Base-by-base conservation (phyloP, 2,797 vertebrate species). In the Cirrhinus molitorella region DNA sequence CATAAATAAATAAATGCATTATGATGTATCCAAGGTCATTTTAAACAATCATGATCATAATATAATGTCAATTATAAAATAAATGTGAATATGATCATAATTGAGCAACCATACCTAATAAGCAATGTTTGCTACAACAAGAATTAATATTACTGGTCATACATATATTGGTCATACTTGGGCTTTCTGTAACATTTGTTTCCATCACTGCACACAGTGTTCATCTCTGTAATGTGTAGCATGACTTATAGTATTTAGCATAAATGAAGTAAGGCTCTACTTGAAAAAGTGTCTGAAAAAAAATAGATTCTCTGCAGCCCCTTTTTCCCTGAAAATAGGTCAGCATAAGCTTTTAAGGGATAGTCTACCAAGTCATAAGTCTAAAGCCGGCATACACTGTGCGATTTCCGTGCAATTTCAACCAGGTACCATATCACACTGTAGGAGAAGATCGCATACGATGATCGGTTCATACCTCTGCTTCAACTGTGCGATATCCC, bases 241-340 rank as follows among this genome's bases (percentile, higher is more conserved):
- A 49, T 34, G 31, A 67, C 40, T 67, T 40, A 37, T 55, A 40
- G 31, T 4, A 7, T 34, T 53, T 68, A 31, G 9, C 17, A 19
- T 31, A 8, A 72, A 47, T 6, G 1, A 70, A 70, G 14, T 70
- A 40, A 70, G 14, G 3, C 23, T 70, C 13, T 45, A 25, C n/a
- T 47, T 47, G 14, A 17, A 16, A 47, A 16, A 37, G 12, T 57
- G 67, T 16, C 67, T 23, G 25, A 4, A n/a, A 23, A 25, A n/a
- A 67, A 14, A 1, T 4, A 43, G 6, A 16, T 47, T 17, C 40
- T 70, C 67, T 47, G 40, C 7, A 28, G 43, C 68, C 17, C n/a
- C 67, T 53, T 67, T 53, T 16, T 3, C 9, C 28, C 21, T 12
- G 65, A 68, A 55, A 80, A 79, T 67, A 66, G 77, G 45, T 53